Percentiles rank a stretch among this genome's conserved stretches.
Evolutionary conservation across 2,113 vertebrate species (phyloP).

Genomic region (Nansenia antarctica): DNA sequence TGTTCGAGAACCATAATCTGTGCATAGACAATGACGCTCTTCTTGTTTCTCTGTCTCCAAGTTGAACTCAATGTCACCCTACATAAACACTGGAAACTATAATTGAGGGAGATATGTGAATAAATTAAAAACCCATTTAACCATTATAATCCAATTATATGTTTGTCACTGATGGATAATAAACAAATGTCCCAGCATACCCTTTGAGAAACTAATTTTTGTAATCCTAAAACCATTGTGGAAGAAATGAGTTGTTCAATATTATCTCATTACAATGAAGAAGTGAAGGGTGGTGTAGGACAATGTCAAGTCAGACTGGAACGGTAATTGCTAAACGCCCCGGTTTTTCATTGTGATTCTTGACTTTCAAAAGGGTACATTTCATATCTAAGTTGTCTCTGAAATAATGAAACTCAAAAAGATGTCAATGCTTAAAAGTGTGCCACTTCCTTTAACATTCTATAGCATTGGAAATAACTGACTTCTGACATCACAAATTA

Average conservation of each 20-base stretch:
- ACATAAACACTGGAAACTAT: not conserved
- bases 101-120: not conserved
- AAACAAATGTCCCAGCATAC: slow-evolving; percentile 5
- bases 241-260: slow-evolving; percentile 1
- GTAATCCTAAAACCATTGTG: slow-evolving; percentile 1
- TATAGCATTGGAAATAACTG: too few species aligned
- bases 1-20: not conserved
- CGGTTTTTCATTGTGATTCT: too few species aligned
- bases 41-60: not conserved
- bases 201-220: slow-evolving; percentile 11
- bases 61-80: not conserved
- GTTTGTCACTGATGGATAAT: slow-evolving; percentile 18
- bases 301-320: not conserved
- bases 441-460: too few species aligned
- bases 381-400: too few species aligned
- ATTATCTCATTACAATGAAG: not conserved
- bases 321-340: not conserved
- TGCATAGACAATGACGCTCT: not conserved
- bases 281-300: not conserved
- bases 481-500: too few species aligned
- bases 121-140: slow-evolving; percentile 3
- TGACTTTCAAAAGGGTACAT: too few species aligned
- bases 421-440: too few species aligned
- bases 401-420: too few species aligned
- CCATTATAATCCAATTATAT: slow-evolving; percentile 15